phyloP scores from a whole-genome alignment of 1,140 invertebrate species.

The Dendroctonus valens region DNA sequence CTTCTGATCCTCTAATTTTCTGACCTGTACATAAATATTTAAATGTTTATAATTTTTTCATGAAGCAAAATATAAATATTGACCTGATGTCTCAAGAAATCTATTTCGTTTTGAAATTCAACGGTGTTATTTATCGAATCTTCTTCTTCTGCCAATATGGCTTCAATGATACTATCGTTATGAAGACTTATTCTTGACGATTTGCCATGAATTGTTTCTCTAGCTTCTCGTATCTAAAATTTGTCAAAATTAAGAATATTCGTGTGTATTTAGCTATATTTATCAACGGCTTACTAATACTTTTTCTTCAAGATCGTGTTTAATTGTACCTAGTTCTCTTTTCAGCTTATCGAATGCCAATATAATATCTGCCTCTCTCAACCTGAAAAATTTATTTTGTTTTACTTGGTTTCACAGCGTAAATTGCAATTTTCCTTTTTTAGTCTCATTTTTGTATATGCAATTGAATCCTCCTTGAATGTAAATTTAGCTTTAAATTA shows the following conservation, averaged over 20 bases:
- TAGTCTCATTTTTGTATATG: too few species aligned
- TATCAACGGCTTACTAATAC: constrained; percentile 12
- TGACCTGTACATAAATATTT: background rate
- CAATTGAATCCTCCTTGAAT: too few species aligned
- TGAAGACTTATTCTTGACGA: too few species aligned
- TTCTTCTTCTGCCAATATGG: constrained; percentile 22
- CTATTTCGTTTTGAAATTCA: constrained; percentile 28
- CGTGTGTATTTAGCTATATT: too few species aligned
- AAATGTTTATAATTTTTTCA: background rate
- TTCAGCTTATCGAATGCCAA: constrained; percentile 34
- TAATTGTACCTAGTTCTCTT: constrained; percentile 23
- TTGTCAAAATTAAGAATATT: too few species aligned
- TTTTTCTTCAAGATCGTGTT: constrained; percentile 31
- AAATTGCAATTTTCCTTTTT: too few species aligned
- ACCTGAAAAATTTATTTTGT: constrained; percentile 6
- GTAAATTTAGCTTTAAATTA: too few species aligned
- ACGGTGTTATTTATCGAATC: constrained; percentile 5
- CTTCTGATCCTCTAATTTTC: constrained; percentile 26
- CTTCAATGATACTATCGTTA: background rate
- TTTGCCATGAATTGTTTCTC: too few species aligned
- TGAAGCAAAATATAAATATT: background rate
- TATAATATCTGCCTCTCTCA: constrained; percentile 33
- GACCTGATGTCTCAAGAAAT: constrained; percentile 25
- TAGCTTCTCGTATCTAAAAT: too few species aligned
- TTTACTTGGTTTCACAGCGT: too few species aligned